Evolutionary conservation across 2,888 invertebrate species (phyloP).

Genomic region (Eupithecia insigniata): DNA sequence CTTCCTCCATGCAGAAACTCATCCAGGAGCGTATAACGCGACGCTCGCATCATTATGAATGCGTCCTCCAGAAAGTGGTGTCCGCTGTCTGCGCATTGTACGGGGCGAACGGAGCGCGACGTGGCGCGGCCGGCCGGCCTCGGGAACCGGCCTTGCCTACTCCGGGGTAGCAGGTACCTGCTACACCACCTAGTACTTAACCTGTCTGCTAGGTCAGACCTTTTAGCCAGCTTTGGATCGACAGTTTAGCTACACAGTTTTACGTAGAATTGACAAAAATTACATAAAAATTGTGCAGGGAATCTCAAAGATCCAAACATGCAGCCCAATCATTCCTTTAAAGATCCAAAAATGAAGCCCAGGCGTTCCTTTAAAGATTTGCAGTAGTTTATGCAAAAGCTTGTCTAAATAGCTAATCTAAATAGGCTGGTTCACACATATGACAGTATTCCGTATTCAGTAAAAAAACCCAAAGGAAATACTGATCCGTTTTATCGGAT

Average conservation of each 20-base stretch:
- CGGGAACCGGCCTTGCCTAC: not conserved
- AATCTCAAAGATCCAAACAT: not conserved
- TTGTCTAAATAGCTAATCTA: too few relatives aligned
- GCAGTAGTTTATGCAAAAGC: too few relatives aligned
- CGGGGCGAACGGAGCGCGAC: slow-evolving; percentile 5
- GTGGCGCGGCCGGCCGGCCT: slow-evolving; percentile 4
- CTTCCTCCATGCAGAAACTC: not conserved
- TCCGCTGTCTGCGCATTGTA: slow-evolving; percentile 8
- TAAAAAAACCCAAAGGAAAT: too few relatives aligned
- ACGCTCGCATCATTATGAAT: too few relatives aligned
- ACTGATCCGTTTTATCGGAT: too few relatives aligned
- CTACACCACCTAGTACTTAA: not conserved
- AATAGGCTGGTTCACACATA: too few relatives aligned
- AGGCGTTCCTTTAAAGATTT: too few relatives aligned
- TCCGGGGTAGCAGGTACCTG: not conserved
- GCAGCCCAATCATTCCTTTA: too few relatives aligned
- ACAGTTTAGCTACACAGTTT: not conserved
- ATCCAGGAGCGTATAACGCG: not conserved
- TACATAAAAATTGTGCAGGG: not conserved
- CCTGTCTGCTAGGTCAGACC: not conserved
- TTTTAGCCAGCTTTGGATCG: not conserved
- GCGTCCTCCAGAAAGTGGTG: not conserved
- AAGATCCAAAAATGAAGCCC: not conserved
- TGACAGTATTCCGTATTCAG: too few relatives aligned
- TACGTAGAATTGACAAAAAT: not conserved